Evolutionary conservation across 2,888 invertebrate species (phyloP), one percentile per base, ranked within the genome.

Genomic region (Drosophila demipolita): DNA sequence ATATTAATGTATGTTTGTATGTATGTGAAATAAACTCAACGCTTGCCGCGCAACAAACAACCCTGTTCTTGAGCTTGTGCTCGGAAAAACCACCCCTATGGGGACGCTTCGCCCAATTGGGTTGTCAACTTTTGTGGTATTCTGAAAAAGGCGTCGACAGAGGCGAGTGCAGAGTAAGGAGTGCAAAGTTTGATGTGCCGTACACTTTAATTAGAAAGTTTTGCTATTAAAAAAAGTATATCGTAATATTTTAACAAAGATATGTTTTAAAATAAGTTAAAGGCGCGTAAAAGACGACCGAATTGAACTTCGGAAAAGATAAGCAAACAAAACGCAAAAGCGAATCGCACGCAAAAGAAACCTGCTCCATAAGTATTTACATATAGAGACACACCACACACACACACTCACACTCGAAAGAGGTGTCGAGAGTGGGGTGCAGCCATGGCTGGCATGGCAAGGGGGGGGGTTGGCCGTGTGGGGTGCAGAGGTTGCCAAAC

Each of bases 101-200:
- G 74, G 72, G 67, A 66, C 57, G 73, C 73, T 69, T 78, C 67
- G 66, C 64, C 63, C 78, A 71, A 63, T 67, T 77, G 71, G 68
- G 76, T 65, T 79, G 73, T 70, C 66, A 83, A 78, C 69, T 75
- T 74, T 74, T 83, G 89, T 81, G 75, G 77, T 78, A 85, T 82
- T 82, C 75, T 75, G 79, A 78, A 81, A 90, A 91, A 90, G 90
- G 90, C 90, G 91, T 90, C 91, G 80, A 80, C 88, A 78, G 75
- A 69, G 70, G 45, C 68, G 68, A 75, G 67, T 42, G 70, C 73
- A 36, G 38, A 57, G 36, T 66, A 40, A 55, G 40, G 65, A 57
- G 66, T 63, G 67, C 36, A 63, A 55, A 59, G 65, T 26, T 80
- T 61, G 45, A 63, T 66, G 64, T 40, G 62, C 62, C 64, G 33